Evolutionary conservation across 2,888 invertebrate genomes (phyloP).

Genomic region (Kuschelorhynchus macadamiae): DNA sequence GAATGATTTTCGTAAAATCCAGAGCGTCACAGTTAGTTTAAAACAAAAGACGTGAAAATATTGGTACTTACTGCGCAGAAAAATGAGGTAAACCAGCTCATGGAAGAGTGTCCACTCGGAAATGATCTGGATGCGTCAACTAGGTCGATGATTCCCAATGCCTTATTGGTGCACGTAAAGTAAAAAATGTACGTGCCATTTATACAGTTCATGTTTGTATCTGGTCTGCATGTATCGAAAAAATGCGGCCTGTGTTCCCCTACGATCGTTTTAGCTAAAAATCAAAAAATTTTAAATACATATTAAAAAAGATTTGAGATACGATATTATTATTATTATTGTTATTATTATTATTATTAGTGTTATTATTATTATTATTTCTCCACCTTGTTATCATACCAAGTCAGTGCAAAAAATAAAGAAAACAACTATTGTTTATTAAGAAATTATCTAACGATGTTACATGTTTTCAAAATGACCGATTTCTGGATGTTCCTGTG

Average conservation of each 20-base stretch:
- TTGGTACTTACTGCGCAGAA: slow-evolving; percentile 74
- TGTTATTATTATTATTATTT: too few relatives aligned
- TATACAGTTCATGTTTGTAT: slow-evolving; percentile 75
- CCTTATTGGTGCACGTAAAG: slow-evolving; percentile 75
- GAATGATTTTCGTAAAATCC: too few relatives aligned
- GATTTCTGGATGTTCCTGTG: too few relatives aligned
- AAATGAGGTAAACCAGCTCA: slow-evolving; percentile 77
- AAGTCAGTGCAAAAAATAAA: too few relatives aligned
- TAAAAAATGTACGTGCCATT: slow-evolving; percentile 73
- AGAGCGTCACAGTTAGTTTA: too few relatives aligned
- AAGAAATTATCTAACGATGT: too few relatives aligned
- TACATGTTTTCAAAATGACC: too few relatives aligned
- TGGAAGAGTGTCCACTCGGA: slow-evolving; percentile 84
- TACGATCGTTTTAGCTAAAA: slow-evolving; percentile 73
- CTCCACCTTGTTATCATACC: too few relatives aligned
- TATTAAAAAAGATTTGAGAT: neutral
- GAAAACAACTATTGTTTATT: too few relatives aligned
- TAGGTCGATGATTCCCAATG: slow-evolving; percentile 72
- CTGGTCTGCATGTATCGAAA: slow-evolving; percentile 79
- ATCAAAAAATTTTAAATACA: neutral
- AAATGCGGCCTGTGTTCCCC: slow-evolving; percentile 84
- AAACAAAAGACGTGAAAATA: too few relatives aligned
- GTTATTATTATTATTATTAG: too few relatives aligned
- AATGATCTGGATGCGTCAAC: slow-evolving; percentile 80
- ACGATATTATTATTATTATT: too few relatives aligned